Evolutionary conservation across 2,888 invertebrate species (phyloP).

Genomic region (Xestia xanthographa): DNA sequence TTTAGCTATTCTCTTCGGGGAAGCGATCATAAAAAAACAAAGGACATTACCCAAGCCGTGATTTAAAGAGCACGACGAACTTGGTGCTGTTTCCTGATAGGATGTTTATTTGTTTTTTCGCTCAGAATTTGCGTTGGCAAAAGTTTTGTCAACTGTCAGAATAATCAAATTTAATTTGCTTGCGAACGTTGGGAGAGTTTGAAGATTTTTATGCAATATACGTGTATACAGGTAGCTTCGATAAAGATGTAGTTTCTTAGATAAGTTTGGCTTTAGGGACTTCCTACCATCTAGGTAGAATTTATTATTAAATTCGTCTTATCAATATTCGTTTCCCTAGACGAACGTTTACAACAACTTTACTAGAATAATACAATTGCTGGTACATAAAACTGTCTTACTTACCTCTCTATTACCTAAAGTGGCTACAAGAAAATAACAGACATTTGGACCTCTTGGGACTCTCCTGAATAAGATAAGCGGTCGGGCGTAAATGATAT

Average conservation of each 20-base stretch:
- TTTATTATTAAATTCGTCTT: not conserved
- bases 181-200: conserved; percentile 14
- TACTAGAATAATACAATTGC: conserved; percentile 17
- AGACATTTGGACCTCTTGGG: conserved; percentile 18
- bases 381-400: conserved; percentile 10
- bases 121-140: conserved; percentile 47
- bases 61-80: conserved; percentile 67
- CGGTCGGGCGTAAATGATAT: conserved; percentile 17
- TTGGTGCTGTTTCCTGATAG: conserved; percentile 60
- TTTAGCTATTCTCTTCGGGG: conserved; percentile 63
- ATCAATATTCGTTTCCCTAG: conserved; percentile 17
- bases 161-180: conserved; percentile 60
- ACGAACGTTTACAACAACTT: conserved; percentile 22
- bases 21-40: conserved; percentile 69
- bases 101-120: conserved; percentile 66
- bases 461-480: conserved; percentile 40
- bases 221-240: not conserved
- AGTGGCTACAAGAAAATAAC: conserved; percentile 32
- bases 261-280: not conserved
- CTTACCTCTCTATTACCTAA: conserved; percentile 24
- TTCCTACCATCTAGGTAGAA: too few species aligned
- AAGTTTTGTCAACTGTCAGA: conserved; percentile 55
- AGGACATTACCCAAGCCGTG: conserved; percentile 62
- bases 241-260: not conserved
- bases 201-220: not conserved